Conservation (phyloP, 2,888 invertebrate species). For the Hololepta plana region DNA sequence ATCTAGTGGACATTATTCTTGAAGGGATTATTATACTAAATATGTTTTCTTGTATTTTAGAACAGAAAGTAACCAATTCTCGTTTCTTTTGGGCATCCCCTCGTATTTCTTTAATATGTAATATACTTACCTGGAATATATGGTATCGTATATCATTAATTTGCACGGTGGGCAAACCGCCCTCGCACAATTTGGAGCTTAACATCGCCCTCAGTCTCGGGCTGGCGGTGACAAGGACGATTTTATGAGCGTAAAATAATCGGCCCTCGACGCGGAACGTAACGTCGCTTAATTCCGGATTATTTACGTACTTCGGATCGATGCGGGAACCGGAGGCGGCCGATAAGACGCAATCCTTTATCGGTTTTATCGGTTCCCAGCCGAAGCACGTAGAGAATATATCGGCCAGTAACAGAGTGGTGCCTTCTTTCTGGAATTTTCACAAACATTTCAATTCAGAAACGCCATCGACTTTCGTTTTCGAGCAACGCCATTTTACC, state of each 20-base stretch:
- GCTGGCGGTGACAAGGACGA: slow-evolving; percentile 81
- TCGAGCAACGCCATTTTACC: slow-evolving; percentile 28
- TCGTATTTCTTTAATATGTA: background rate
- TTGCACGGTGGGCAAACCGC: slow-evolving; percentile 68
- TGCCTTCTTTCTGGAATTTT: slow-evolving; percentile 66
- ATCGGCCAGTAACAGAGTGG: slow-evolving; percentile 68
- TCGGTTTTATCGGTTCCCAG: slow-evolving; percentile 65
- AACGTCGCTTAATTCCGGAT: slow-evolving; percentile 81
- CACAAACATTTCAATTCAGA: too few species aligned
- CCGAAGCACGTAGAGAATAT: slow-evolving; percentile 82
- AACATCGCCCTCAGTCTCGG: slow-evolving; percentile 74
- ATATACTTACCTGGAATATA: slow-evolving; percentile 68
- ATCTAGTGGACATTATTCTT: too few species aligned
- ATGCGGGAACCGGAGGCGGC: slow-evolving; percentile 55
- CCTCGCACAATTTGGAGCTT: slow-evolving; percentile 52
- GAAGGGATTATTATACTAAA: background rate
- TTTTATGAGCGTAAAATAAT: slow-evolving; percentile 85
- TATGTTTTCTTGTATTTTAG: background rate
- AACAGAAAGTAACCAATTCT: background rate
- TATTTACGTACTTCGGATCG: slow-evolving; percentile 87
- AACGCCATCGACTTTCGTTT: slow-evolving; percentile 6
- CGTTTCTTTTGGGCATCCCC: too few species aligned
- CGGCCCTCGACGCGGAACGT: slow-evolving; percentile 83
- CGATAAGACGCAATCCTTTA: slow-evolving; percentile 47
- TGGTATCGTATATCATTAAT: slow-evolving; percentile 86